phyloP scores from a whole-genome alignment of 1,140 invertebrate species.

The Gyrodactylus bullatarudis region DNA sequence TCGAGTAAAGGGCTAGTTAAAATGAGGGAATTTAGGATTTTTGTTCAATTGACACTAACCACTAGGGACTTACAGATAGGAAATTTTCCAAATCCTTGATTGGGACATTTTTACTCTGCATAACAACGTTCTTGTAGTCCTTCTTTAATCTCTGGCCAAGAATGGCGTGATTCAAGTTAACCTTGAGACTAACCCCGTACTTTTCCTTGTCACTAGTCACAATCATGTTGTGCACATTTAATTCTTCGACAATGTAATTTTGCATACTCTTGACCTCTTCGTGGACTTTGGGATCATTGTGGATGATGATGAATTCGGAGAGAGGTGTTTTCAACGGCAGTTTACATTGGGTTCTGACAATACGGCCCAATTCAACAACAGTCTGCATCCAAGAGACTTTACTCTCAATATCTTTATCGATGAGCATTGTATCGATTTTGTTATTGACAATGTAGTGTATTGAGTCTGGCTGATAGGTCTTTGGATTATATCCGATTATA shows the following conservation, averaged over 20 bases:
- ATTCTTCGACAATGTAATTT: conserved; percentile 56
- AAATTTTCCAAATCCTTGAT: background rate
- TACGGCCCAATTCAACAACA: conserved; percentile 63
- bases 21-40: too few species aligned
- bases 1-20: too few species aligned
- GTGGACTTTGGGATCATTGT: conserved; percentile 40
- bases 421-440: conserved; percentile 27
- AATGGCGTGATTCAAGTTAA: conserved; percentile 58
- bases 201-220: conserved; percentile 58
- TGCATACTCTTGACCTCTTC: conserved; percentile 44
- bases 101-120: background rate
- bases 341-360: conserved; percentile 59
- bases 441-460: conserved; percentile 6
- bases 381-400: conserved; percentile 65
- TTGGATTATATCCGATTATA: conserved; percentile 7
- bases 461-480: background rate
- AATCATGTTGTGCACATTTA: conserved; percentile 59
- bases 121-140: conserved; percentile 3
- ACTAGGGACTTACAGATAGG: too few species aligned
- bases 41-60: too few species aligned
- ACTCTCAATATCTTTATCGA: conserved; percentile 50
- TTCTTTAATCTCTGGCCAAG: conserved; percentile 30
- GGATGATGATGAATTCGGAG: conserved; percentile 67
- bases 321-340: conserved; percentile 81
- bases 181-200: conserved; percentile 61